Conservation (phyloP, 1,140 invertebrate species). For the Aphaenogaster floridana region DNA sequence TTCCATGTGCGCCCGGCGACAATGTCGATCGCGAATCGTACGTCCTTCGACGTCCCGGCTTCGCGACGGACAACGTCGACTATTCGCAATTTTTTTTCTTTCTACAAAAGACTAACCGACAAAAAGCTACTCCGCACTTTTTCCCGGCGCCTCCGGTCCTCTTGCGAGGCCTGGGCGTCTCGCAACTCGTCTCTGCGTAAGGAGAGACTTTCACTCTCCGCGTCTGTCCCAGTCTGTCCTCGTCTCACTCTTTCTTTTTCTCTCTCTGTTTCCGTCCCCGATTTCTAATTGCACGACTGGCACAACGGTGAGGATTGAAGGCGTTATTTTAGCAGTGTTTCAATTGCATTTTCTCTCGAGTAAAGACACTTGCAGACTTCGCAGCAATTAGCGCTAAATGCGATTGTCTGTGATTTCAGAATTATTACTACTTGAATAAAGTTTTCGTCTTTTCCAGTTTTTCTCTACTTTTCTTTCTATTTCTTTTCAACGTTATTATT, state of each 20-base stretch:
- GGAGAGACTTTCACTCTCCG: slow-evolving; percentile 43
- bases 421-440: not conserved
- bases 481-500: not conserved
- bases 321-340: slow-evolving; percentile 8
- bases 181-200: slow-evolving; percentile 11
- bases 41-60: not conserved
- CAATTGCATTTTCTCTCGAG: slow-evolving; percentile 14
- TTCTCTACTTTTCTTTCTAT: not conserved
- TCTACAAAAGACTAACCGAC: not conserved
- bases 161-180: slow-evolving; percentile 1
- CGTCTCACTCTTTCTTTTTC: not conserved
- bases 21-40: slow-evolving; percentile 8
- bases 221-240: slow-evolving; percentile 31
- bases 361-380: not conserved
- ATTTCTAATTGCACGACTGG: slow-evolving; percentile 27
- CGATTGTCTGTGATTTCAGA: not conserved
- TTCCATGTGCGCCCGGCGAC: not conserved
- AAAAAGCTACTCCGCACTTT: not conserved
- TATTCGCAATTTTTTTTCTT: not conserved
- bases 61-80: not conserved
- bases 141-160: not conserved
- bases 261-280: slow-evolving; percentile 10
- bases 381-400: not conserved
- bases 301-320: slow-evolving; percentile 7
- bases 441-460: not conserved